Evolutionary conservation across 2,888 invertebrate genomes (phyloP), one percentile per base, ranked within the genome.

Genomic region (Conistra vaccinii): DNA sequence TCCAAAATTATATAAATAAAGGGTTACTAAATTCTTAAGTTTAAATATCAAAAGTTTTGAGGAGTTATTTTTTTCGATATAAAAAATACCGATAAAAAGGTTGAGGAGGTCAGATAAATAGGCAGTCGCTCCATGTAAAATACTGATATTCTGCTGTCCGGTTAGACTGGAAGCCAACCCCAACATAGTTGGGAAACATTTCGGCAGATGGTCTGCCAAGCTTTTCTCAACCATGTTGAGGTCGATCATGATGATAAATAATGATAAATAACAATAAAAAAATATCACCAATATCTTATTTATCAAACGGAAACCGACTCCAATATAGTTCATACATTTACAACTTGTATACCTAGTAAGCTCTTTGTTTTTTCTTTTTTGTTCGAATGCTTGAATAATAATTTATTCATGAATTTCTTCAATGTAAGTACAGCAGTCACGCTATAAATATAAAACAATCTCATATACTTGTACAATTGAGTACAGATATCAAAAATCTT

Each of bases 401-500:
- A 53, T 78, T 65, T 79, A 66, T 78, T 78, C 66, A 53, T 60
- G 55, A 55, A 68, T 35, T 29, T 66, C 14, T 51, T 51, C 35
- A 69, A 61, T 23, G 23, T 74, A 20, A 1, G 62, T 58, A 67
- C 57, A 70, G 51, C 57, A 70, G 51, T 48, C 66, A 63, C n/a
- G 57, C 32, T 63, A 70, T 63, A 68, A 76, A 70, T 63, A 80
- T 58, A 45, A 68, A 80, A 76, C n/a, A 51, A 23, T 29, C 26
- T 35, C 14, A 10, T 32, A 32, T 58, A 14, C 57, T 45, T 9
- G 9, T 70, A 58, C 48, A 55, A 55, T 57, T 60, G 57, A 79
- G 69, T 61, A 57, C 29, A 73, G 35, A 57, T 51, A 45, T 17
- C n/a, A 23, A 42, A 66, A 61, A 69, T 58, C 10, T 26, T 51